Percentiles rank a stretch among this genome's conserved stretches.
Evolutionary conservation across 1,140 invertebrate species (phyloP).

Genomic region (Leptonema lineaticorne): DNA sequence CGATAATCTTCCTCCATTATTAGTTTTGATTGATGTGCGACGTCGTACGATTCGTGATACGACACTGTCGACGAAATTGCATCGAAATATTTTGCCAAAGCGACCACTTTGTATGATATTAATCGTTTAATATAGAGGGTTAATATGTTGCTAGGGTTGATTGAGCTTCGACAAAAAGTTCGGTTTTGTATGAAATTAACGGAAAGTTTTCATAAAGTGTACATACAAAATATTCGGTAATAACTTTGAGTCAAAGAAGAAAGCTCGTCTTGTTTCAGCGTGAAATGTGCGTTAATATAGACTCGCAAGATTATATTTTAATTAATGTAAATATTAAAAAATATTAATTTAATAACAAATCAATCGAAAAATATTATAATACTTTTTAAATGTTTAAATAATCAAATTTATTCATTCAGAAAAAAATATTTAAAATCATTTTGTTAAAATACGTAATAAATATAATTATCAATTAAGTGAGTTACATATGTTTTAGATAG

Average conservation of each 20-base stretch:
- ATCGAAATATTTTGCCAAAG: neutral
- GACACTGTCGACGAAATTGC: neutral
- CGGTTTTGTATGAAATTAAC: neutral
- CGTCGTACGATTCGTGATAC: too few species aligned
- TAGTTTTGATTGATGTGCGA: neutral
- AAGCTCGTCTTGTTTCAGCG: conserved; percentile 31
- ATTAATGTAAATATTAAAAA: too few species aligned
- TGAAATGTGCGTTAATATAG: conserved; percentile 25
- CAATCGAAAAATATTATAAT: too few species aligned
- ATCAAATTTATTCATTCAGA: too few species aligned
- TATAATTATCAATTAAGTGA: too few species aligned
- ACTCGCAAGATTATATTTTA: neutral
- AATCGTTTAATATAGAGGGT: too few species aligned
- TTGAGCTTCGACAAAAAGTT: neutral
- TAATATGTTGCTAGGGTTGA: too few species aligned
- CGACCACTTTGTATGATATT: neutral
- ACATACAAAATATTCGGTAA: conserved; percentile 38
- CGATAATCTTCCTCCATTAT: neutral
- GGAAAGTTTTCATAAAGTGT: conserved; percentile 38
- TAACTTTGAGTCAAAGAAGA: conserved; percentile 35
- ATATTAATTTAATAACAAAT: too few species aligned
- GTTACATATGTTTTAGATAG: too few species aligned
- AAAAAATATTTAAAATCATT: too few species aligned
- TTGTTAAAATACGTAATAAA: too few species aligned
- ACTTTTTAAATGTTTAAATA: too few species aligned